Percentiles rank a stretch among this genome's conserved stretches.
Evolutionary conservation across 2,888 invertebrate genomes (phyloP).

Genomic region (Philhelius pedissequus): DNA sequence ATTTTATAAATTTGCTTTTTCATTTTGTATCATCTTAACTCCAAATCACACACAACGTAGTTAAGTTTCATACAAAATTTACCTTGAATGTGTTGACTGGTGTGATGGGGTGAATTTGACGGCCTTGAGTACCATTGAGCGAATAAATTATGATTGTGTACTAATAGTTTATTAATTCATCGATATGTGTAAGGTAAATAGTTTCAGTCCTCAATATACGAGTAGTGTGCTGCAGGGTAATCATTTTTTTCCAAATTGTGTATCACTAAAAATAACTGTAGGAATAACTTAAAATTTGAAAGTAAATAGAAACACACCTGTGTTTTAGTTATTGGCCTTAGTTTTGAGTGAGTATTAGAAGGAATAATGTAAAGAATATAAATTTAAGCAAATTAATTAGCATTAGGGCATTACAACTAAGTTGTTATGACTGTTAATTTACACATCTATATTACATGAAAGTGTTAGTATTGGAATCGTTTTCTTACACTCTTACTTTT

Average conservation of each 20-base stretch:
- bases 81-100: slow-evolving; percentile 16
- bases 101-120: slow-evolving; percentile 17
- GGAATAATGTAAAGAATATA: neutral
- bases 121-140: slow-evolving; percentile 12
- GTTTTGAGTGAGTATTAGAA: neutral
- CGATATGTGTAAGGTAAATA: neutral
- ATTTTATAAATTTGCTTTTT: slow-evolving; percentile 31
- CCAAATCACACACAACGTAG: slow-evolving; percentile 5
- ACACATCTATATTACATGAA: neutral
- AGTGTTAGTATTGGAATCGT: neutral
- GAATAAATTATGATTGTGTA: slow-evolving; percentile 3
- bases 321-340: neutral
- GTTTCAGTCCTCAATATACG: neutral
- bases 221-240: neutral
- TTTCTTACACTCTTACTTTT: neutral
- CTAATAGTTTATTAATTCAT: slow-evolving; percentile 4
- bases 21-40: slow-evolving; percentile 19
- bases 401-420: neutral
- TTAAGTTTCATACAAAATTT: slow-evolving; percentile 3
- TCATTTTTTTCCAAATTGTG: neutral
- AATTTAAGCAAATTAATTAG: neutral
- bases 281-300: neutral
- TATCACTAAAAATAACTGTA: too few species aligned
- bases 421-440: neutral
- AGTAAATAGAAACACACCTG: neutral